These are phyloP conservation scores for Bucorvus abyssinicus DNA, from an alignment of 2,797 vertebrate species.

Conservation along the genomic window DNA sequence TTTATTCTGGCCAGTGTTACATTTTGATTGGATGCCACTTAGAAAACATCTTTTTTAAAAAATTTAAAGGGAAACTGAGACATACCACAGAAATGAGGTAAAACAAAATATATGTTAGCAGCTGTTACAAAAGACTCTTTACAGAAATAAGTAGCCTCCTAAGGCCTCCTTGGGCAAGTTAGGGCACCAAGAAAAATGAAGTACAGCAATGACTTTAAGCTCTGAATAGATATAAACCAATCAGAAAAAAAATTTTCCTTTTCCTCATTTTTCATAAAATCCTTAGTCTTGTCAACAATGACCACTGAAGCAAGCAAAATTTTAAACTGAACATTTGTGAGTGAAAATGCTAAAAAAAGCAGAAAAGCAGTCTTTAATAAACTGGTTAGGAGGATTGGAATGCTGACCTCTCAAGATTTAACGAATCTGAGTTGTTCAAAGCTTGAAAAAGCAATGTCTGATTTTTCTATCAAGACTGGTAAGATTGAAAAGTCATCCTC, in stretches of 20 bases:
- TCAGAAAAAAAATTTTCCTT: neutral
- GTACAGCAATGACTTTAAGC: neutral
- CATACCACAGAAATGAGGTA: neutral
- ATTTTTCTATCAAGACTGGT: neutral
- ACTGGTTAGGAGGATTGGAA: neutral
- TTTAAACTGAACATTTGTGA: neutral
- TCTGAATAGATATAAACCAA: neutral
- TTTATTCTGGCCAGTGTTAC: neutral
- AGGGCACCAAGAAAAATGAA: neutral
- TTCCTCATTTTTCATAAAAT: neutral
- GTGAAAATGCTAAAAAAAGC: neutral
- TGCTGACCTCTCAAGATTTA: neutral
- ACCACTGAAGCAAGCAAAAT: neutral
- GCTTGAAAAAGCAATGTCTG: neutral
- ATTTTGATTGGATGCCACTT: neutral
- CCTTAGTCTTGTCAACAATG: neutral
- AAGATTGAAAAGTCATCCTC: neutral
- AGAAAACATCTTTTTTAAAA: neutral
- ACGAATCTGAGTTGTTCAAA: neutral
- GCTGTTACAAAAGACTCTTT: neutral
- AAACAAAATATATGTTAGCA: neutral
- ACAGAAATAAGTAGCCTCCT: neutral
- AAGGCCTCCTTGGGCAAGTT: neutral
- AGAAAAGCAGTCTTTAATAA: neutral
- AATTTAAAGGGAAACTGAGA: neutral